Conservation (phyloP, 2,113 vertebrate genomes). For the Cinclus mexicanus region DNA sequence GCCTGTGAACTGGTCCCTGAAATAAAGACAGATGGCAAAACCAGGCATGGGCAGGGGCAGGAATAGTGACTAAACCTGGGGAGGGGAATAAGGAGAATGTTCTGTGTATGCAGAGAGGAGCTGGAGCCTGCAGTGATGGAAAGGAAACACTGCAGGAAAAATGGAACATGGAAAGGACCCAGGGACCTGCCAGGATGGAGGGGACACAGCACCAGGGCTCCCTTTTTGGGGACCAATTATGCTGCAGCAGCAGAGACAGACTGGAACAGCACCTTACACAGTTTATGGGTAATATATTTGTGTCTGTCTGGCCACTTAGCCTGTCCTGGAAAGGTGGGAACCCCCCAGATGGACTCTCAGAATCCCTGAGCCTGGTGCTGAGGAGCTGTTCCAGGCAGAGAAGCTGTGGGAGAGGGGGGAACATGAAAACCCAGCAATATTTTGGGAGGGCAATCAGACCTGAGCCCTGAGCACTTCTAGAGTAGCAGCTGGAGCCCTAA, state of each 20-base stretch:
- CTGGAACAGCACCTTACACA: background rate
- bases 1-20: background rate
- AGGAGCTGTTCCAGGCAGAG: background rate
- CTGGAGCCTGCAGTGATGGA: background rate
- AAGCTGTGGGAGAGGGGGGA: background rate
- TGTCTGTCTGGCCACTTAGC: background rate
- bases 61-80: background rate
- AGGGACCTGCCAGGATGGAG: background rate
- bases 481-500: background rate
- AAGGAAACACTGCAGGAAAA: background rate
- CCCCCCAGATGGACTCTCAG: background rate
- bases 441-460: background rate
- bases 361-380: background rate
- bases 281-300: accelerated
- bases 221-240: background rate
- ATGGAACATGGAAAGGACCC: background rate
- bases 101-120: background rate
- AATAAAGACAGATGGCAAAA: background rate
- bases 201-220: background rate
- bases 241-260: background rate
- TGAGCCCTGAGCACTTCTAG: background rate
- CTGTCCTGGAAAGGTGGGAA: background rate
- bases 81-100: background rate
- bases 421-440: background rate
- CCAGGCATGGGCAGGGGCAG: background rate